phyloP scores from a whole-genome alignment of 2,888 invertebrate species.

The Ochropleura plecta region DNA sequence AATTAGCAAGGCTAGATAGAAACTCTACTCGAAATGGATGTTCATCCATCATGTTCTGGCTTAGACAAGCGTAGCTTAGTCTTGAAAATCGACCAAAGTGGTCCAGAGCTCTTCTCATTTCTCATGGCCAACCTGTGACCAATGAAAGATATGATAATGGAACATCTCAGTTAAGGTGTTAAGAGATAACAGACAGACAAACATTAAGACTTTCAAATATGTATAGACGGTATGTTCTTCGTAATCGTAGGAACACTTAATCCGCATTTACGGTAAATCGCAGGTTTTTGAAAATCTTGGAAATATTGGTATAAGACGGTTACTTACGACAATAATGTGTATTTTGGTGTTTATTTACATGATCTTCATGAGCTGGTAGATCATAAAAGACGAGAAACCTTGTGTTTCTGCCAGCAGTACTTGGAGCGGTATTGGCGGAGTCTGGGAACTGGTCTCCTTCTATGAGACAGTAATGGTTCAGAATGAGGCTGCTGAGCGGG shows the following conservation, averaged over 20 bases:
- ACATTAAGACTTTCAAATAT: background rate
- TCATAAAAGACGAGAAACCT: background rate
- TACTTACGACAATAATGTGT: background rate
- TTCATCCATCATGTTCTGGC: too few relatives aligned
- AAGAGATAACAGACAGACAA: background rate
- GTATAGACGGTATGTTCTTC: background rate
- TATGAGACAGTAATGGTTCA: background rate
- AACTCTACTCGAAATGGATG: too few relatives aligned
- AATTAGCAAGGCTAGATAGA: too few relatives aligned
- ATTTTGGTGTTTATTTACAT: conserved; percentile 2
- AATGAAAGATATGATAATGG: too few relatives aligned
- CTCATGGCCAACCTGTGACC: too few relatives aligned
- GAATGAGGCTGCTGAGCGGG: background rate
- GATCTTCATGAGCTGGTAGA: background rate
- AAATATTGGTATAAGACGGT: conserved; percentile 7
- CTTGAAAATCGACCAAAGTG: too few relatives aligned
- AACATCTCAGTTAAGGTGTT: background rate
- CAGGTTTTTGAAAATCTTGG: conserved; percentile 2
- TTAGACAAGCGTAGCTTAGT: too few relatives aligned
- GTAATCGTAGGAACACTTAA: conserved; percentile 18
- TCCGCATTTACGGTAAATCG: conserved; percentile 25
- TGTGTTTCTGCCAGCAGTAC: background rate
- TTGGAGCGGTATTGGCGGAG: too few relatives aligned
- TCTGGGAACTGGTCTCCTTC: background rate
- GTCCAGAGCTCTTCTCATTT: too few relatives aligned